phyloP scores from a whole-genome alignment of 2,888 invertebrate species.

The Agonopterix heracliana region DNA sequence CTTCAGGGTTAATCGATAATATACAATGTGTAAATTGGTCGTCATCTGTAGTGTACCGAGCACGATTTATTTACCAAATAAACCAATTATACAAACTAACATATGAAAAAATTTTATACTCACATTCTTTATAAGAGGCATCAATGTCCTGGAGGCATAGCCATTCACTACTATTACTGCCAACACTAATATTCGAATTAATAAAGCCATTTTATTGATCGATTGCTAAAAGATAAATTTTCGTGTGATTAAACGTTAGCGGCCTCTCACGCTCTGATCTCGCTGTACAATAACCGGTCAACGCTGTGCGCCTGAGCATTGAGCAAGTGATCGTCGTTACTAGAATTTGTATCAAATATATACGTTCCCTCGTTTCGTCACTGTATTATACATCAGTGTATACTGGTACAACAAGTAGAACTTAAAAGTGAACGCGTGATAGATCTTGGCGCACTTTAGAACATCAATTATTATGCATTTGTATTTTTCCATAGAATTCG shows the following conservation, averaged over 20 bases:
- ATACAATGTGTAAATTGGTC: too few relatives aligned
- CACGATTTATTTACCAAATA: too few relatives aligned
- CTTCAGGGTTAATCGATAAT: too few relatives aligned
- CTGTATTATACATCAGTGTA: not conserved
- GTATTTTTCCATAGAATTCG: too few relatives aligned
- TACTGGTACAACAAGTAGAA: too few relatives aligned
- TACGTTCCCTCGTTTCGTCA: constrained; percentile 7
- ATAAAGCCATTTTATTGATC: too few relatives aligned
- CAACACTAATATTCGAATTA: constrained; percentile 9
- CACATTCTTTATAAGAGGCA: constrained; percentile 60
- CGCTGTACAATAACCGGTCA: constrained; percentile 7
- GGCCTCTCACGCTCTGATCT: not conserved
- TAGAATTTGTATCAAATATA: constrained; percentile 1
- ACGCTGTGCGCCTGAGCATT: not conserved
- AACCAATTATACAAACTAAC: too few relatives aligned
- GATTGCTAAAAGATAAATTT: not conserved
- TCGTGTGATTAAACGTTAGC: not conserved
- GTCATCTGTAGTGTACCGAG: too few relatives aligned
- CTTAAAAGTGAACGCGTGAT: too few relatives aligned
- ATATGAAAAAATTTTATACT: constrained; percentile 29
- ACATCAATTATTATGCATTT: too few relatives aligned
- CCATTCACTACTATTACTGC: constrained; percentile 18
- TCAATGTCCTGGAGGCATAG: constrained; percentile 30
- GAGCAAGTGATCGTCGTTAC: constrained; percentile 2
- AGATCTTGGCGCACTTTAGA: too few relatives aligned